Evolutionary conservation across 2,797 vertebrate genomes (phyloP).

Genomic region (Australoheros facetus): DNA sequence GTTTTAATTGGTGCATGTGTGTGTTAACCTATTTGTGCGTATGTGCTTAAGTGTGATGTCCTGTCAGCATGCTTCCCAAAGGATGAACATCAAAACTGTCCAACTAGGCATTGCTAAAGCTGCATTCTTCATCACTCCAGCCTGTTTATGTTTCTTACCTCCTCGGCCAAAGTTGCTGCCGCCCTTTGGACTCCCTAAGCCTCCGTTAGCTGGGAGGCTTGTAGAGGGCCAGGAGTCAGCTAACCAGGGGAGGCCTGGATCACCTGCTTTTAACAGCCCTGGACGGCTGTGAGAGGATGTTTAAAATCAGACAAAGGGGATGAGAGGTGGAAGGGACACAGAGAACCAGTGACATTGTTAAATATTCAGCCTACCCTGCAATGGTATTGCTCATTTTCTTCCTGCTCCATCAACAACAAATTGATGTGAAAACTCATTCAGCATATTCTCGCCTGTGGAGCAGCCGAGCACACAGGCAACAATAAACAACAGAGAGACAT

Average conservation of each 20-base stretch:
- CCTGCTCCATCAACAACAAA: conserved; percentile 74
- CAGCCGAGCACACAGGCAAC: conserved; percentile 63
- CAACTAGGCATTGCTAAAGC: conserved; percentile 60
- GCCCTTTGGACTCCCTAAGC: conserved; percentile 88
- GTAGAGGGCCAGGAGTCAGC: conserved; percentile 96
- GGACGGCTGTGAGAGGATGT: conserved; percentile 82
- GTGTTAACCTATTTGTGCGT: conserved; percentile 44
- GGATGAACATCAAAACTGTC: conserved; percentile 72
- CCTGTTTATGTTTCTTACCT: conserved; percentile 80
- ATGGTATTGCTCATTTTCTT: conserved; percentile 62
- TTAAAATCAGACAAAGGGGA: conserved; percentile 34
- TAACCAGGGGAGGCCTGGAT: conserved; percentile 92
- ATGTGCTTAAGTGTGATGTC: conserved; percentile 45
- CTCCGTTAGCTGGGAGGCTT: conserved; percentile 91
- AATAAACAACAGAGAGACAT: conserved; percentile 80
- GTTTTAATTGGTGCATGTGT: conserved; percentile 65
- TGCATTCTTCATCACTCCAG: background rate
- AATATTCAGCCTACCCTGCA: conserved; percentile 44
- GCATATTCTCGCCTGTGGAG: conserved; percentile 72
- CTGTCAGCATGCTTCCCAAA: conserved; percentile 65
- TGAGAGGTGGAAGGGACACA: conserved; percentile 11
- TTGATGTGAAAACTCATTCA: conserved; percentile 75
- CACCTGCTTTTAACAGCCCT: conserved; percentile 90
- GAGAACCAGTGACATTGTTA: conserved; percentile 38
- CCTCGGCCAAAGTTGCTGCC: conserved; percentile 90